phyloP scores from a whole-genome alignment of 2,888 invertebrate species.

The Mellilla xanthometata region DNA sequence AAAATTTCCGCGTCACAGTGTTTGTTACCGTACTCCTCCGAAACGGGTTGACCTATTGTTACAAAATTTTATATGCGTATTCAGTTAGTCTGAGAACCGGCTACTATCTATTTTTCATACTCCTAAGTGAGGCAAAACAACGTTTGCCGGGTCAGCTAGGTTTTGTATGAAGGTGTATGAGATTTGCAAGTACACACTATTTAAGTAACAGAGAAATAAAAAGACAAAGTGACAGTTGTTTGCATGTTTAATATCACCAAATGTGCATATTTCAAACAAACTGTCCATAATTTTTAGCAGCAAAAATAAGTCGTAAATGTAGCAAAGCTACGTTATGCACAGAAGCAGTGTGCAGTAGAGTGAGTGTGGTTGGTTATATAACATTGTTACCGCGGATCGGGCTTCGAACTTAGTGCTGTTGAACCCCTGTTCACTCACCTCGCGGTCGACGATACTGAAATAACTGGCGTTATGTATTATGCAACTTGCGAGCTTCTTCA shows the following conservation, averaged over 20 bases:
- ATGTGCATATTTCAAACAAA: slow-evolving; percentile 7
- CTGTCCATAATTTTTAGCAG: slow-evolving; percentile 9
- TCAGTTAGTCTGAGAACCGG: no score
- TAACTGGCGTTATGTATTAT: slow-evolving; percentile 26
- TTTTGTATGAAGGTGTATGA: no score
- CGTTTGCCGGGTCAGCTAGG: no score
- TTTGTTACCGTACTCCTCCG: no score
- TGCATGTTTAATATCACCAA: slow-evolving; percentile 8
- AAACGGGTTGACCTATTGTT: no score
- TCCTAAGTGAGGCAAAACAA: no score
- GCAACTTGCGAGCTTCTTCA: slow-evolving; percentile 27
- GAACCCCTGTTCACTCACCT: slow-evolving; percentile 54
- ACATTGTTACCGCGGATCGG: slow-evolving; percentile 16
- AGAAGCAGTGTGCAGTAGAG: slow-evolving; percentile 3
- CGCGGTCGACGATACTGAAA: slow-evolving; percentile 46
- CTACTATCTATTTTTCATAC: no score
- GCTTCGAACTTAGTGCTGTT: slow-evolving; percentile 25
- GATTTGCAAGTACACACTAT: no score
- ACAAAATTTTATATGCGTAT: no score
- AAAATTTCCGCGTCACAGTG: no score
- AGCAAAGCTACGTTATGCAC: slow-evolving; percentile 11
- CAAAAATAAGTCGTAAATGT: slow-evolving; percentile 19
- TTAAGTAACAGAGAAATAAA: no score
- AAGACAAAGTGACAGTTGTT: not conserved
- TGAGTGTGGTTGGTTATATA: slow-evolving; percentile 12